phyloP scores from a whole-genome alignment of 2,888 invertebrate genomes.

The Standfussiana lucernea region DNA sequence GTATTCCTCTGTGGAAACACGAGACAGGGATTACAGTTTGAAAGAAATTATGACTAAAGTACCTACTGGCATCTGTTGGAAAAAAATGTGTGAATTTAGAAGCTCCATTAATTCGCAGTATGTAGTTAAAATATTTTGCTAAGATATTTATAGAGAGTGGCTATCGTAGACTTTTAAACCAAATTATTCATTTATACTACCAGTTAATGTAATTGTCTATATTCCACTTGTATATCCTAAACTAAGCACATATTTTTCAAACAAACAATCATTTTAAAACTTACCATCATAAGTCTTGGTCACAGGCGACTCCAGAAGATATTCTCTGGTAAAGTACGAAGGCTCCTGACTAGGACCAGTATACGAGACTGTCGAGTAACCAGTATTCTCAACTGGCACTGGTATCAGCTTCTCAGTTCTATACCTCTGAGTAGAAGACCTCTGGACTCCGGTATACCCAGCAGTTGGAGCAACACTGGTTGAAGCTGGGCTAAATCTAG shows the following conservation, averaged over 20 bases:
- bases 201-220: neutral
- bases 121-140: neutral
- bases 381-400: slow-evolving; percentile 79
- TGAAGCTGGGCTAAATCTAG: slow-evolving; percentile 36
- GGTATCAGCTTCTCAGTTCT: slow-evolving; percentile 73
- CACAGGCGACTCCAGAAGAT: slow-evolving; percentile 86
- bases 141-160: neutral
- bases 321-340: slow-evolving; percentile 86
- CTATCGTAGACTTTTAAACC: neutral
- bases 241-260: neutral
- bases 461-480: slow-evolving; percentile 47
- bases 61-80: neutral
- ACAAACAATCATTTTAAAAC: slow-evolving; percentile 42
- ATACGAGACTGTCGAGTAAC: slow-evolving; percentile 79
- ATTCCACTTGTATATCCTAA: neutral
- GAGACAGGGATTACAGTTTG: neutral
- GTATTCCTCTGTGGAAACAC: slow-evolving; percentile 81
- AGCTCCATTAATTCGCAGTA: neutral
- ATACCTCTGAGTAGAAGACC: slow-evolving; percentile 53
- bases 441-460: slow-evolving; percentile 56
- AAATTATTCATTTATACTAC: neutral
- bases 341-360: slow-evolving; percentile 80
- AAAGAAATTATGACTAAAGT: neutral
- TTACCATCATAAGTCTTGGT: slow-evolving; percentile 87
- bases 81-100: neutral